phyloP scores from a whole-genome alignment of 1,140 invertebrate species.

The Cheumatopsyche charites region DNA sequence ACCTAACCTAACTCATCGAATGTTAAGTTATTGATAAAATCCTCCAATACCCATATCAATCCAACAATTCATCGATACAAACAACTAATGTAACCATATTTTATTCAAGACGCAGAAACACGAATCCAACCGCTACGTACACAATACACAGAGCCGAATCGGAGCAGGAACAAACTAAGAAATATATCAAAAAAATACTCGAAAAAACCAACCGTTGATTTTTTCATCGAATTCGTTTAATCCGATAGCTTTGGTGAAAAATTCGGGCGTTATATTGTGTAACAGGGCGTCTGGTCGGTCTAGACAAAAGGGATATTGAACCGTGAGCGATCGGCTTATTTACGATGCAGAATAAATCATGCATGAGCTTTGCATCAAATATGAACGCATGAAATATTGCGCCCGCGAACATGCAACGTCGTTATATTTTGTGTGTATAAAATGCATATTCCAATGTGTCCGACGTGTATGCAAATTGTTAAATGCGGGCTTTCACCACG shows the following conservation, averaged over 20 bases:
- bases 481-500: constrained; percentile 15
- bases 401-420: constrained; percentile 27
- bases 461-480: constrained; percentile 24
- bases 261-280: constrained; percentile 10
- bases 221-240: too few species aligned
- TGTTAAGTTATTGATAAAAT: too few species aligned
- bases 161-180: too few species aligned
- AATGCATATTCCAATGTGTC: constrained; percentile 29
- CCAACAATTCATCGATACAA: too few species aligned
- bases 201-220: too few species aligned
- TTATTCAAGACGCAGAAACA: too few species aligned
- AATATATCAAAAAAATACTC: too few species aligned
- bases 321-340: constrained; percentile 37
- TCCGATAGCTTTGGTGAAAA: not conserved
- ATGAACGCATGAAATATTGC: constrained; percentile 40
- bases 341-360: constrained; percentile 38
- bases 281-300: constrained; percentile 3
- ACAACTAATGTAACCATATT: too few species aligned
- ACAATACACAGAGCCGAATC: too few species aligned
- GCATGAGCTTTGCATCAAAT: constrained; percentile 38
- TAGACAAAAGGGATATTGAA: constrained; percentile 37
- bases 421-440: constrained; percentile 5
- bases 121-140: too few species aligned
- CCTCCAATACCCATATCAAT: too few species aligned
- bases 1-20: too few species aligned